Conservation (phyloP, 2,797 vertebrate species). For the Gallinago solitaria region DNA sequence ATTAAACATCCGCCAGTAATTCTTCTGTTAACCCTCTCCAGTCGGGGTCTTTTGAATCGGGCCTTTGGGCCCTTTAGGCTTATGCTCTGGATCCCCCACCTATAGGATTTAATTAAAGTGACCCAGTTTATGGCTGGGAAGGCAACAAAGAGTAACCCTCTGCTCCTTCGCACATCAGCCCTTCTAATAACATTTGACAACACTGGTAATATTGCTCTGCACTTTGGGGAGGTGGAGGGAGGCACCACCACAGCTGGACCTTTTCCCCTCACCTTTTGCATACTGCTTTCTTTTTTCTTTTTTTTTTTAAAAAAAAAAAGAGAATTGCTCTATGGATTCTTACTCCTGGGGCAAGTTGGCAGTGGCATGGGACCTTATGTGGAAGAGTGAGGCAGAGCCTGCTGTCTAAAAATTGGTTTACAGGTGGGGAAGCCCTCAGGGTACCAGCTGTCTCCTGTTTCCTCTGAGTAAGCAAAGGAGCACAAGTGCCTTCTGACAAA, state of each 20-base stretch:
- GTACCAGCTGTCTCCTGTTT: neutral
- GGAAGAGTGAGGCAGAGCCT: neutral
- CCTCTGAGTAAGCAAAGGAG: neutral
- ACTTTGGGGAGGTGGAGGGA: neutral
- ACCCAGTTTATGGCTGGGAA: slow-evolving; percentile 37
- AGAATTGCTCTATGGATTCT: neutral
- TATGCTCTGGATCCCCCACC: neutral
- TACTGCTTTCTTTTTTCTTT: neutral
- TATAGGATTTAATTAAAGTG: slow-evolving; percentile 56
- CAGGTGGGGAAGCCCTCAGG: neutral
- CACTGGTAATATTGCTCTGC: neutral
- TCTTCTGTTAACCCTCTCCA: slow-evolving; percentile 49
- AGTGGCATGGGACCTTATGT: neutral
- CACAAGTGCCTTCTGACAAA: neutral
- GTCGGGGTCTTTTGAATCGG: neutral
- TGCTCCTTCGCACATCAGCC: neutral
- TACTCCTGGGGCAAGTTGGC: neutral
- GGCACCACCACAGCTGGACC: accelerated
- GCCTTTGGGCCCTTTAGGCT: neutral
- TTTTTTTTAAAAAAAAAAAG: neutral
- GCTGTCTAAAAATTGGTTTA: neutral
- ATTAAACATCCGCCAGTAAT: slow-evolving; percentile 50
- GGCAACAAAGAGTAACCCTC: neutral
- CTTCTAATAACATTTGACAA: neutral
- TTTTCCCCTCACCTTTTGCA: neutral